phyloP scores from a whole-genome alignment of 1,140 invertebrate genomes.

The Achroia grisella region DNA sequence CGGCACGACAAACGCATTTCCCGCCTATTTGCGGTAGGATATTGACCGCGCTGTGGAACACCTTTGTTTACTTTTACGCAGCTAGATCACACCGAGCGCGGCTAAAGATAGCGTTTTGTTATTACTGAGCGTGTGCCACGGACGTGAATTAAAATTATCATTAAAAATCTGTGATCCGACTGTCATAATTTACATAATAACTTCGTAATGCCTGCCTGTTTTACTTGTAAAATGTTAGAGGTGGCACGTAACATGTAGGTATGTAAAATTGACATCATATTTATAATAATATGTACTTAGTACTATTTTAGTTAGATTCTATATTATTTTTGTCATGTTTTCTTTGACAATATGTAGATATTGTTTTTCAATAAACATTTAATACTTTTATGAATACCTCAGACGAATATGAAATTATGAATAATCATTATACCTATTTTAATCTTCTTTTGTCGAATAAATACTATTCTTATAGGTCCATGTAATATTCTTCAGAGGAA shows the following conservation, averaged over 20 bases:
- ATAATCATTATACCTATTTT: no score
- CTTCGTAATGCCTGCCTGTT: neutral
- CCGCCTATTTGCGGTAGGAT: slow-evolving; percentile 10
- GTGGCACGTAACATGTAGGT: neutral
- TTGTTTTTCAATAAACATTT: no score
- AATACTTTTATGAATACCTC: no score
- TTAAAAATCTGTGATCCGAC: slow-evolving; percentile 1
- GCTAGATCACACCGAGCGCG: neutral
- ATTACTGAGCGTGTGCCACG: slow-evolving; percentile 2
- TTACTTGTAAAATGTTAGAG: neutral
- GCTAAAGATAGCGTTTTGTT: slow-evolving; percentile 6
- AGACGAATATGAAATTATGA: no score
- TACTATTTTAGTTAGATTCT: no score
- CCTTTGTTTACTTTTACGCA: slow-evolving; percentile 8
- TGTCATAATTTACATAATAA: neutral
- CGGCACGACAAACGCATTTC: slow-evolving; percentile 3
- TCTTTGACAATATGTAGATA: no score
- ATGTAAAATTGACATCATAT: no score
- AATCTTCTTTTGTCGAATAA: no score
- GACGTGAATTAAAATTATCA: slow-evolving; percentile 6
- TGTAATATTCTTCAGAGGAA: no score
- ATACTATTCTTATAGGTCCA: no score
- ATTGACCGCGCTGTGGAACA: slow-evolving; percentile 7
- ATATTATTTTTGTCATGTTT: no score
- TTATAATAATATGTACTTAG: no score